A percentile compares a stretch with the other conserved stretches of the same genome.
These are phyloP conservation scores for Sebastes oblongus DNA, from an alignment of 2,797 vertebrate genomes.

Conservation along the genomic window DNA sequence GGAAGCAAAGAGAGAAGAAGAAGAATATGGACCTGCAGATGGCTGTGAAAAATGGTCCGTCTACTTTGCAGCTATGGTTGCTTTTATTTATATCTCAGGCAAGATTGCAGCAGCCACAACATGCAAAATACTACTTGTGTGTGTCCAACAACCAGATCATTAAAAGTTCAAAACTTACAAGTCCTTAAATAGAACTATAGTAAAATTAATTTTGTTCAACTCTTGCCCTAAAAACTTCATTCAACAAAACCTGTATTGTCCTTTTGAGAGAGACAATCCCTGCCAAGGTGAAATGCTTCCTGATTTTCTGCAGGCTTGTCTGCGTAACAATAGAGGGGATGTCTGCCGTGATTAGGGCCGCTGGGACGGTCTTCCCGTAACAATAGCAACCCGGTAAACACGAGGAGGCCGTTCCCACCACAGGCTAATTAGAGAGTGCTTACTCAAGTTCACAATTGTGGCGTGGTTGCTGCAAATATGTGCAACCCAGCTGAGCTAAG, in stretches of 20 bases:
- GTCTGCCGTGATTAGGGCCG: conserved; percentile 46
- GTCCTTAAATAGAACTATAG: neutral
- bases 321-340: conserved; percentile 64
- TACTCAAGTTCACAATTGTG: conserved; percentile 33
- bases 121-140: neutral
- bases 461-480: conserved; percentile 1
- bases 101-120: neutral
- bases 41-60: neutral
- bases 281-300: conserved; percentile 44
- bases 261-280: neutral
- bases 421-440: conserved; percentile 41
- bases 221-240: neutral
- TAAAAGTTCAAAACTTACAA: neutral
- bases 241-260: neutral
- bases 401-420: conserved; percentile 36
- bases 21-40: neutral
- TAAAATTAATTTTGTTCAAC: neutral
- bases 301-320: conserved; percentile 48
- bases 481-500: conserved; percentile 18
- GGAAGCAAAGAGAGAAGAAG: neutral
- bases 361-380: conserved; percentile 39
- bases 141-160: neutral
- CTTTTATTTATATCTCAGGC: neutral
- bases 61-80: neutral
- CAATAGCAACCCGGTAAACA: conserved; percentile 69